Base-by-base conservation (phyloP, 2,113 vertebrate genomes). In the Oreotrochilus melanogaster region DNA sequence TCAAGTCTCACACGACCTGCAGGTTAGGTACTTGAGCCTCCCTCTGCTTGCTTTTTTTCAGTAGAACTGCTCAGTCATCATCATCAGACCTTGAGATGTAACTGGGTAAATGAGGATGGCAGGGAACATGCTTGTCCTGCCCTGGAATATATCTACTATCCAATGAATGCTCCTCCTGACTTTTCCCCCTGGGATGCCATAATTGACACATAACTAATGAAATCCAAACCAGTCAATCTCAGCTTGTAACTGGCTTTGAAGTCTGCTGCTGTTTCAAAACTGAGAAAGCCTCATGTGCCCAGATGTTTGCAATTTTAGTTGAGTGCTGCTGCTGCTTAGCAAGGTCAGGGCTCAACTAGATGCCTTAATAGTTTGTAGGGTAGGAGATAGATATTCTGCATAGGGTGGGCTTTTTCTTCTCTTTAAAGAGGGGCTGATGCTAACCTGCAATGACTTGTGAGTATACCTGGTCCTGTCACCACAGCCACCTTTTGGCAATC, bases 381-480 rank as follows among this genome's bases (percentile, higher is more conserved):
- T 3, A 33, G 57, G 42, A 78, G 51, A 88, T 64, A 71, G 45
- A 57, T 60, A 1, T 21, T 65, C 37, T 72, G 35, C 19, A 11
- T 7, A 7, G 7, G 6, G 21, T 51, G 9, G 1, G 0, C 30
- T 0, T 1, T 54, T 76, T 50, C 35, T 87, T 14, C 64, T 64
- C 30, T 45, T 6, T 66, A 39, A 53, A 70, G 42, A 57, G 17
- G 6, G 48, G 6, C 54, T 47, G 69, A 57, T 17, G 13, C 71
- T 61, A 69, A 83, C 11, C 14, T 47, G 31, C 2, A 12, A 60
- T 56, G 23, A 81, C 16, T 43, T 70, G 43, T 74, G 65, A 47
- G 25, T 70, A 35, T 30, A 48, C 27, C 28, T 24, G 28, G 24
- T 75, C 53, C 43, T 42, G 35, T 82, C 62, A 69, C 33, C 48